Conservation (phyloP, 2,888 invertebrate genomes). For the Uloborus plumipes region DNA sequence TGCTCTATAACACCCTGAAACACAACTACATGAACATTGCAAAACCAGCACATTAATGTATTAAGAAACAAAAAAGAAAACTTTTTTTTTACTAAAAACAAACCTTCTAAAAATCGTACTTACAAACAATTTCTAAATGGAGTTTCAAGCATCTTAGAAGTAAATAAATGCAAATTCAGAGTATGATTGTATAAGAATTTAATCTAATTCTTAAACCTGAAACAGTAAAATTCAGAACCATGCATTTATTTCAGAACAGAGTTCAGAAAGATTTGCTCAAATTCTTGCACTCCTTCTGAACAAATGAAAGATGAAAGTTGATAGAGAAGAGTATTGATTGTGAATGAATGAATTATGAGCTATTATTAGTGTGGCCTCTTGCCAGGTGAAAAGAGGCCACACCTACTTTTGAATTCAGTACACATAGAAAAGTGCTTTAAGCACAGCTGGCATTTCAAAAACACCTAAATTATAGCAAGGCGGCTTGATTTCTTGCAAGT, state of each 20-base stretch:
- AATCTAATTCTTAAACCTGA: too few species aligned
- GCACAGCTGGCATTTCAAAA: too few species aligned
- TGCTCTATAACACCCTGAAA: too few species aligned
- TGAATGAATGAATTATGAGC: conserved; percentile 40
- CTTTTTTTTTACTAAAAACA: too few species aligned
- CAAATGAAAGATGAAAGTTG: too few species aligned
- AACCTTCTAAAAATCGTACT: too few species aligned
- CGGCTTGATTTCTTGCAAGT: too few species aligned
- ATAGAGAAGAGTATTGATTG: conserved; percentile 33
- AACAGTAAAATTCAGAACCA: too few species aligned
- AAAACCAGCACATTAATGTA: too few species aligned
- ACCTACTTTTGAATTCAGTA: conserved; percentile 13
- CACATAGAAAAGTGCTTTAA: background rate
- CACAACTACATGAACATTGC: too few species aligned
- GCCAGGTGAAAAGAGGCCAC: conserved; percentile 42
- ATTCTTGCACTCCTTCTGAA: background rate
- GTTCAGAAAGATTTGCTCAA: background rate
- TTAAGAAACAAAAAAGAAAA: too few species aligned
- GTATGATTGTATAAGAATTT: background rate
- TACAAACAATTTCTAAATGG: background rate
- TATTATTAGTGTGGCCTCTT: conserved; percentile 32
- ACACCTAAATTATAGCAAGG: background rate
- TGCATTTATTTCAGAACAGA: too few species aligned
- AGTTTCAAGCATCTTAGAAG: background rate
- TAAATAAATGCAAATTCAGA: background rate